Percentiles rank a stretch among this genome's conserved stretches.
Conservation (phyloP, 2,888 invertebrate species). For the Hirudinaria manillensis region DNA sequence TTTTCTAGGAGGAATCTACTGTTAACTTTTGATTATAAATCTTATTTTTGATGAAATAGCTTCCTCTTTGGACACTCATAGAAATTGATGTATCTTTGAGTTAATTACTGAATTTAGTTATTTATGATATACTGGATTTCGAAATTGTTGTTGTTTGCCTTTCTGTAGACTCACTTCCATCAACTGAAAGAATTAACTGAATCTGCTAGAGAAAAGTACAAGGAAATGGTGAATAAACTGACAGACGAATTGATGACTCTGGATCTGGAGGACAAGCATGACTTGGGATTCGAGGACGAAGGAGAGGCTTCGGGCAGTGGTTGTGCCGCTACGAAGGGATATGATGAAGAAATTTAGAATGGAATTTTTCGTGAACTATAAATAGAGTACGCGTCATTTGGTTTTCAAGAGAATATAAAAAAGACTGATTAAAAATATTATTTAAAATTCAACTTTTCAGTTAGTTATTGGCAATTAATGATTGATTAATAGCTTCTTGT, state of each 20-base stretch:
- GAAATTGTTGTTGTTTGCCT: too few species aligned
- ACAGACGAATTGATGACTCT: constrained; percentile 37
- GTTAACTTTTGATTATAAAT: not conserved
- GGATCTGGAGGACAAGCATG: constrained; percentile 6
- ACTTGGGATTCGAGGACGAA: not conserved
- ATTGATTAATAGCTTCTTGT: too few species aligned
- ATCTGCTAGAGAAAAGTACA: constrained; percentile 48
- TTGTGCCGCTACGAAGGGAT: not conserved
- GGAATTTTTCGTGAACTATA: too few species aligned
- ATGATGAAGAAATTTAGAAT: constrained; percentile 44
- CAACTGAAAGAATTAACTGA: constrained; percentile 48
- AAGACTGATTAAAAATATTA: too few species aligned
- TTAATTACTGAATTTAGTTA: too few species aligned
- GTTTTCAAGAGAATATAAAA: too few species aligned
- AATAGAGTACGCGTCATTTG: too few species aligned
- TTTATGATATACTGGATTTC: too few species aligned
- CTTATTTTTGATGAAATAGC: not conserved
- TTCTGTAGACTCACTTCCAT: constrained; percentile 47
- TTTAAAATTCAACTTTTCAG: too few species aligned
- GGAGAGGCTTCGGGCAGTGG: not conserved
- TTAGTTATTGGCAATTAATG: too few species aligned
- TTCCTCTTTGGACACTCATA: not conserved
- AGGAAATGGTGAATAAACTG: constrained; percentile 49
- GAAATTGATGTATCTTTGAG: too few species aligned
- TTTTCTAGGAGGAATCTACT: not conserved